These are phyloP conservation scores for Esox lucius DNA, from an alignment of 2,797 vertebrate genomes.

Conservation along the genomic window DNA sequence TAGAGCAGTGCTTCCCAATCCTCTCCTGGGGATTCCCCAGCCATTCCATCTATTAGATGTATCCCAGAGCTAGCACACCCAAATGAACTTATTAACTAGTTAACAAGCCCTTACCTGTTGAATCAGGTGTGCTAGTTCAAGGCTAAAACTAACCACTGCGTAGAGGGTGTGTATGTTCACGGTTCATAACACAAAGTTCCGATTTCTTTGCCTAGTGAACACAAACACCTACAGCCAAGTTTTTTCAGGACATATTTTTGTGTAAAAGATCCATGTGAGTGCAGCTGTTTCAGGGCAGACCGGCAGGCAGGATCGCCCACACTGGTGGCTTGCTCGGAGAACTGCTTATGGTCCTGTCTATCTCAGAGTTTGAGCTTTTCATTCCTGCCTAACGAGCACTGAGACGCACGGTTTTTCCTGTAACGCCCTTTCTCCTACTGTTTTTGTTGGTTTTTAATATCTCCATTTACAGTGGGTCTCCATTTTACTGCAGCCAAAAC, in stretches of 20 bases:
- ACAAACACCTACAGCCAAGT: no score
- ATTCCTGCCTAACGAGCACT: constrained; percentile 47
- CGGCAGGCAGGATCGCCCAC: constrained; percentile 56
- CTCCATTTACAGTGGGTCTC: not conserved
- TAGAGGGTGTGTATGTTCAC: no score
- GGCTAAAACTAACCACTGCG: no score
- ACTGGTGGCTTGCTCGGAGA: constrained; percentile 60
- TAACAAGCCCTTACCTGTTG: no score
- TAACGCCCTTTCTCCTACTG: constrained; percentile 53
- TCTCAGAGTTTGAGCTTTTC: constrained; percentile 58
- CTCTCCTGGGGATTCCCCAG: no score
- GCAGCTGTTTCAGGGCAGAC: constrained; percentile 7
- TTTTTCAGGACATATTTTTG: not conserved
- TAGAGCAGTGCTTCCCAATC: no score
- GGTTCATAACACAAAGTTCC: no score
- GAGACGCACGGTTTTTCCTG: constrained; percentile 65
- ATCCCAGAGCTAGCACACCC: no score
- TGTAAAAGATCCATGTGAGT: constrained; percentile 38
- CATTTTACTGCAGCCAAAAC: not conserved
- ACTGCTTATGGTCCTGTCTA: constrained; percentile 52
- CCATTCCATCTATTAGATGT: no score
- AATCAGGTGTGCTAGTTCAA: no score
- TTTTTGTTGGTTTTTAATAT: not conserved
- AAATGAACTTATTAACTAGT: no score
- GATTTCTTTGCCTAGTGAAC: no score